A percentile compares a stretch with the other conserved stretches of the same genome.
Evolutionary conservation across 2,113 vertebrate genomes (phyloP).

Genomic region (Anhinga anhinga): DNA sequence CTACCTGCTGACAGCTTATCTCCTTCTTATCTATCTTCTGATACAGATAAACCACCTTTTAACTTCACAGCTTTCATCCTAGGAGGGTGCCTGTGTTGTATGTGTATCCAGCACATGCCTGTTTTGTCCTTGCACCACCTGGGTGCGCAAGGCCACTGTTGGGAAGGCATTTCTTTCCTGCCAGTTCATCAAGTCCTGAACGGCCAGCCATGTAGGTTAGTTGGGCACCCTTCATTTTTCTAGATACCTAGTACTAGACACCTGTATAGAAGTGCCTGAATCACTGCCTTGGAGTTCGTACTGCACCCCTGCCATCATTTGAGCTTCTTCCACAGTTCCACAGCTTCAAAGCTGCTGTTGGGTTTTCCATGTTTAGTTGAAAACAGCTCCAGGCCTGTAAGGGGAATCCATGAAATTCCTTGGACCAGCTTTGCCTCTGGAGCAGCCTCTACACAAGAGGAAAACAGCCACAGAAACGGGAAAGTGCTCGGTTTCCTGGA

Average conservation of each 20-base stretch:
- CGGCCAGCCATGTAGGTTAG: not conserved
- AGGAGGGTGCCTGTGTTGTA: not conserved
- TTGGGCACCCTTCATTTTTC: not conserved
- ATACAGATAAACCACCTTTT: not conserved
- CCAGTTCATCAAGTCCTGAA: not conserved
- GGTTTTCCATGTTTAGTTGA: not conserved
- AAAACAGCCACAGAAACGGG: not conserved
- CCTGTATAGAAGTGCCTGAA: not conserved
- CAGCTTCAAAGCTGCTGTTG: not conserved
- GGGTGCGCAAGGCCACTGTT: not conserved
- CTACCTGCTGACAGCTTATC: slow-evolving; percentile 2
- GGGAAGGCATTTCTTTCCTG: not conserved
- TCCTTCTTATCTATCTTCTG: slow-evolving; percentile 3
- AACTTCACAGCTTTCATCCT: not conserved
- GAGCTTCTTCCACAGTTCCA: not conserved
- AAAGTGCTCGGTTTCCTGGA: not conserved
- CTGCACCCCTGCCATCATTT: not conserved
- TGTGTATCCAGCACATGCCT: not conserved
- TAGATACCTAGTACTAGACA: not conserved
- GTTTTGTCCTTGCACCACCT: not conserved
- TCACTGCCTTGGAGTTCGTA: not conserved
- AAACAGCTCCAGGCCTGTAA: not conserved
- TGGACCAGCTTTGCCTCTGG: not conserved
- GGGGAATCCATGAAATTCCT: not conserved
- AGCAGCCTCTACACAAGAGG: not conserved